A percentile compares a stretch with the other conserved stretches of the same genome.
These are phyloP conservation scores for Coleophora deauratella DNA, from an alignment of 2,888 invertebrate species.

Conservation along the genomic window DNA sequence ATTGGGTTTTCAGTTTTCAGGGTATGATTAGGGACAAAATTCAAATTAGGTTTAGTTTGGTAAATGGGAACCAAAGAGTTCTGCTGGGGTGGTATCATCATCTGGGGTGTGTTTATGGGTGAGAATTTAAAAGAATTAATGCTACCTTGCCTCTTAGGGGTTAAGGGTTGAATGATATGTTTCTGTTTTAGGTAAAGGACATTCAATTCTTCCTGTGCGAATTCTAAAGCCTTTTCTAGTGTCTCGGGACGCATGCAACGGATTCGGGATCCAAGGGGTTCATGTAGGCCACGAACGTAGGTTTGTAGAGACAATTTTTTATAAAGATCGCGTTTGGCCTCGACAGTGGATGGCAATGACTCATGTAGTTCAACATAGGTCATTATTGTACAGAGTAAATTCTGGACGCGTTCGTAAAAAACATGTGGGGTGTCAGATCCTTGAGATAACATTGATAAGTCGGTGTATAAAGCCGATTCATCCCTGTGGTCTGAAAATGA, in stretches of 20 bases:
- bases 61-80: too few species aligned
- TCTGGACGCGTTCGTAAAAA: constrained; percentile 2
- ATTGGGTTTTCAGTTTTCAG: too few species aligned
- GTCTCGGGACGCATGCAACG: constrained; percentile 3
- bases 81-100: too few species aligned
- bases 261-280: neutral
- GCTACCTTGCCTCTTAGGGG: too few species aligned
- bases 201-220: constrained; percentile 2
- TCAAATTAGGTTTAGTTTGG: too few species aligned
- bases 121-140: too few species aligned
- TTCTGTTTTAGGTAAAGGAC: constrained; percentile 2
- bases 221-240: constrained; percentile 3
- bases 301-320: constrained; percentile 2
- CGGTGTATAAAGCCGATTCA: constrained; percentile 2
- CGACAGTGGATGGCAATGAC: neutral
- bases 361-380: neutral
- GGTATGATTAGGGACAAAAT: too few species aligned
- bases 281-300: neutral
- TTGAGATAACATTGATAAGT: constrained; percentile 5
- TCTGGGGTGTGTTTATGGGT: too few species aligned
- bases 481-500: constrained; percentile 1
- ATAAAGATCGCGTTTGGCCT: neutral
- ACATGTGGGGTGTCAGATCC: constrained; percentile 11
- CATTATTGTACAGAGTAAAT: neutral
- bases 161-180: too few species aligned